Percentiles rank a stretch among this genome's conserved stretches.
Evolutionary conservation across 1,140 invertebrate species (phyloP).

Genomic region (Sitobion miscanthi): DNA sequence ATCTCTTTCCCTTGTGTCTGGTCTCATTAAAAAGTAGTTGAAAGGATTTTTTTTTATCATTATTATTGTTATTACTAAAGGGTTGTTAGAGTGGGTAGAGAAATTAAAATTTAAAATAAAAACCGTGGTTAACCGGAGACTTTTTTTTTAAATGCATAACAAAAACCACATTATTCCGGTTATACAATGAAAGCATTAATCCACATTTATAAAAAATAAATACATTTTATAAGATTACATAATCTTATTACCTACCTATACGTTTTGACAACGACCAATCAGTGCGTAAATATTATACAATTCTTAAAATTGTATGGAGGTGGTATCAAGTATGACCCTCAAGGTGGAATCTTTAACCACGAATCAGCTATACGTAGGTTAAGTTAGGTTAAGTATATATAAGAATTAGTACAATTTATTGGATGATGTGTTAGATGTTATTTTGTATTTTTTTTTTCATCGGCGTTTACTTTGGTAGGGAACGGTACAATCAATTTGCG

Average conservation of each 20-base stretch:
- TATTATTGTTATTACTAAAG: constrained; percentile 47
- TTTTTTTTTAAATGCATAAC: neutral
- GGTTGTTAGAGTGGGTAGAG: constrained; percentile 18
- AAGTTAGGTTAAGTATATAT: too few relatives aligned
- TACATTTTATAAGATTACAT: neutral
- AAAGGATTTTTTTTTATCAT: constrained; percentile 45
- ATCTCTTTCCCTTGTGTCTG: constrained; percentile 34
- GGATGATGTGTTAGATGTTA: too few relatives aligned
- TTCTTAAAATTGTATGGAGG: neutral
- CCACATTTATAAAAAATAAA: neutral
- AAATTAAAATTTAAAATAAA: constrained; percentile 53
- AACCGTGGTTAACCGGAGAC: neutral
- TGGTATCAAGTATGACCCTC: neutral
- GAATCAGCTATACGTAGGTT: neutral
- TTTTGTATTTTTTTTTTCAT: too few relatives aligned
- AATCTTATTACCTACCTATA: neutral
- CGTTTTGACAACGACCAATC: neutral
- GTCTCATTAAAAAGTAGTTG: constrained; percentile 55
- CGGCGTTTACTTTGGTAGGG: too few relatives aligned
- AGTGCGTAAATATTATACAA: neutral
- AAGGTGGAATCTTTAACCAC: neutral
- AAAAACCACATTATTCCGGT: neutral
- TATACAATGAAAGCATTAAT: neutral
- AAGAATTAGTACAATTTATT: neutral
- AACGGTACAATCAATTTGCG: too few relatives aligned